These are phyloP conservation scores for Coracias cyanogaster DNA, from an alignment of 2,797 vertebrate genomes.

Conservation along the genomic window DNA sequence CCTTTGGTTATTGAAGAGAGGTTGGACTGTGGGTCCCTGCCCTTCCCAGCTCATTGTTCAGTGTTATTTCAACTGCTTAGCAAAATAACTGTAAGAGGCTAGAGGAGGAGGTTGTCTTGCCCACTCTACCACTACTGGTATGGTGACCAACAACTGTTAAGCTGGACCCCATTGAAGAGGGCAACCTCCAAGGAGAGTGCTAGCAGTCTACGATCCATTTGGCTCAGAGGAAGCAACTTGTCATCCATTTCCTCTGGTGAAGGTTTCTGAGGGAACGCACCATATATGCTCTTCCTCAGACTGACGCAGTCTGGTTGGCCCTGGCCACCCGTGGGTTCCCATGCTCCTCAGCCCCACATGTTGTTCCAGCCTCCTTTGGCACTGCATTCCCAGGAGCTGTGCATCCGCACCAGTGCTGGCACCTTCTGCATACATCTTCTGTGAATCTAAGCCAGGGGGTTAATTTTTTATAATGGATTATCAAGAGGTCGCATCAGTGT, in stretches of 20 bases:
- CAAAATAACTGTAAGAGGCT: neutral
- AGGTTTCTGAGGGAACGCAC: neutral
- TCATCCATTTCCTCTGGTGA: neutral
- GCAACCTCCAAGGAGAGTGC: neutral
- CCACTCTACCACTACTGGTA: neutral
- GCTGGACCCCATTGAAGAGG: neutral
- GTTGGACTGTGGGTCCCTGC: neutral
- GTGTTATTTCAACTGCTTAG: neutral
- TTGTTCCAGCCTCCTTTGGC: neutral
- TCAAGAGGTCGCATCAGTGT: neutral
- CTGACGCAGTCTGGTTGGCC: neutral
- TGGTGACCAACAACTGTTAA: neutral
- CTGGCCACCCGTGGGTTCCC: neutral
- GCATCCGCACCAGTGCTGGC: neutral
- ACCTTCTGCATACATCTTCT: neutral
- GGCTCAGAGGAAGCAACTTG: neutral
- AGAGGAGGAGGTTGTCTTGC: neutral
- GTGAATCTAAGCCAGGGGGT: neutral
- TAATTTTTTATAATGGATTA: neutral
- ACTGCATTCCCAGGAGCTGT: accelerated
- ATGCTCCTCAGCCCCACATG: neutral
- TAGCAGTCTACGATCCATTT: neutral
- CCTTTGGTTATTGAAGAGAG: neutral
- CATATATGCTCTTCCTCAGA: neutral
- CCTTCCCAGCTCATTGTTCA: neutral